Conservation (phyloP, 1,140 invertebrate genomes). For the Anadara kagoshimensis region DNA sequence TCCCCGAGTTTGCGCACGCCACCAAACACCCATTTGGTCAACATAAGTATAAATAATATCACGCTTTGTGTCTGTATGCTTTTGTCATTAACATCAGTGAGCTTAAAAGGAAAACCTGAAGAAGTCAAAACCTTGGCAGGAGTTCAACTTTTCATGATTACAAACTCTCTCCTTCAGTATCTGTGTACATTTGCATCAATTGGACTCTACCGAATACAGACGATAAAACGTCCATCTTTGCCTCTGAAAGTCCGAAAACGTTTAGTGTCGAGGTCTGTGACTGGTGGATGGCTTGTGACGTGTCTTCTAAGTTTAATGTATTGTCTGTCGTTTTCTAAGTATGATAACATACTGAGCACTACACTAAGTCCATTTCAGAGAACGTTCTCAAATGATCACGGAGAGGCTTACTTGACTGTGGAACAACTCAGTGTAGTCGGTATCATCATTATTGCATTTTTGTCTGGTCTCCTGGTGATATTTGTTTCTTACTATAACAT, state of each 20-base stretch:
- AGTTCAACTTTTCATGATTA: conserved; percentile 54
- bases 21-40: conserved; percentile 61
- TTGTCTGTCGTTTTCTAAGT: conserved; percentile 41
- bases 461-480: conserved; percentile 37
- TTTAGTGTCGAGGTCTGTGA: conserved; percentile 51
- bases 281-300: conserved; percentile 48
- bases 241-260: conserved; percentile 42
- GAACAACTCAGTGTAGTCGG: conserved; percentile 36
- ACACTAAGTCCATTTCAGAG: conserved; percentile 48
- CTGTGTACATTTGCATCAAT: conserved; percentile 61
- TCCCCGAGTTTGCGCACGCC: conserved; percentile 60
- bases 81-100: conserved; percentile 39
- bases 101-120: conserved; percentile 26
- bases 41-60: conserved; percentile 61
- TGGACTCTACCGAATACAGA: conserved; percentile 55
- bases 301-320: conserved; percentile 43
- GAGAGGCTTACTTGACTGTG: neutral
- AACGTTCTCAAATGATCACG: conserved; percentile 16
- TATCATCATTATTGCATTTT: conserved; percentile 34
- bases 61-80: conserved; percentile 52
- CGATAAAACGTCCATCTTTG: conserved; percentile 48
- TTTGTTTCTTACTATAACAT: conserved; percentile 55
- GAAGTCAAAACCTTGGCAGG: conserved; percentile 35
- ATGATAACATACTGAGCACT: conserved; percentile 21
- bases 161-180: conserved; percentile 56